Evolutionary conservation across 1,140 invertebrate species (phyloP).

Genomic region (Pinna nobilis): DNA sequence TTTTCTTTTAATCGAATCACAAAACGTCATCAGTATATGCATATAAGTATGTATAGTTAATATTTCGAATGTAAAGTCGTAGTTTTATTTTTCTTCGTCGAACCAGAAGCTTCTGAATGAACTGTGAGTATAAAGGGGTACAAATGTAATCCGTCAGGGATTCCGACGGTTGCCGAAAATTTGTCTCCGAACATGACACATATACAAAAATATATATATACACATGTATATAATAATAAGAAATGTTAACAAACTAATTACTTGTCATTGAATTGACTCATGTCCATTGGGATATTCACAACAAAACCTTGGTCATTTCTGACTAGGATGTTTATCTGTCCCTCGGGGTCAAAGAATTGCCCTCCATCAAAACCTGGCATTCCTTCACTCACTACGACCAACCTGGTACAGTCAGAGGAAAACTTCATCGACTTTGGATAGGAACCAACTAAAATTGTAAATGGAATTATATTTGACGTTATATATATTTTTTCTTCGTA

Average conservation of each 20-base stretch:
- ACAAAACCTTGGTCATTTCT: slow-evolving; percentile 27
- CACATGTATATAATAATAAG: not conserved
- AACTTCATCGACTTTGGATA: slow-evolving; percentile 24
- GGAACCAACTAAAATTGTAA: slow-evolving; percentile 18
- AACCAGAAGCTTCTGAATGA: too few relatives aligned
- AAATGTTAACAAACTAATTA: not conserved
- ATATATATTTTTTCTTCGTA: not conserved
- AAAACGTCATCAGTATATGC: too few relatives aligned
- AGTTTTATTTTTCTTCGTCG: too few relatives aligned
- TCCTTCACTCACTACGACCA: slow-evolving; percentile 30
- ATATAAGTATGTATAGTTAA: too few relatives aligned
- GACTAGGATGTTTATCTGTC: slow-evolving; percentile 15
- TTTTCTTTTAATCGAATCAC: too few relatives aligned
- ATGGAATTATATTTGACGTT: not conserved
- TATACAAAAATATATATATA: too few relatives aligned
- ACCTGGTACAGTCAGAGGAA: slow-evolving; percentile 18
- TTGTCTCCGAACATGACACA: too few relatives aligned
- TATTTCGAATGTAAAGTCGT: too few relatives aligned
- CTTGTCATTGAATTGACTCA: slow-evolving; percentile 19
- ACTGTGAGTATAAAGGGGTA: too few relatives aligned
- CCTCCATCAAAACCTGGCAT: not conserved
- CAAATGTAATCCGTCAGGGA: too few relatives aligned
- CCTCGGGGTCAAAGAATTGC: slow-evolving; percentile 25
- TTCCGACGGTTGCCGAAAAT: too few relatives aligned
- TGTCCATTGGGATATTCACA: slow-evolving; percentile 12